A percentile compares a stretch with the other conserved stretches of the same genome.
Evolutionary conservation across 92 coral and sea anemone genomes (phyloP).

Genomic region (Heliopora coerulea): DNA sequence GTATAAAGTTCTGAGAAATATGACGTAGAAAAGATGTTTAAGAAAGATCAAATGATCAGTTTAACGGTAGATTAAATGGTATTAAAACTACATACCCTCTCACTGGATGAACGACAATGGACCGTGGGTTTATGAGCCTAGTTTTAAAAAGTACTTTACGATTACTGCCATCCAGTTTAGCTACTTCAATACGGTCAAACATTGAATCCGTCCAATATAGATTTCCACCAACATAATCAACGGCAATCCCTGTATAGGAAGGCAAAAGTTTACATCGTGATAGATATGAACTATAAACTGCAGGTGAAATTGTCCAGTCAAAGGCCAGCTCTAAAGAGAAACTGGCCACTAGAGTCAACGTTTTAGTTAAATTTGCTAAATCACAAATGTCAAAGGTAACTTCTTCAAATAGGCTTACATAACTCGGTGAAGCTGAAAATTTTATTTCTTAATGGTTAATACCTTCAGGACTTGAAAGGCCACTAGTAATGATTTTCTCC

Average conservation of each 20-base stretch:
- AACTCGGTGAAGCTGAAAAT: background rate
- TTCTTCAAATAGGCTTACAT: background rate
- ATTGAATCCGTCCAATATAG: slow-evolving; percentile 97
- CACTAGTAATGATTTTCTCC: slow-evolving; percentile 61
- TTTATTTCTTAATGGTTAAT: background rate
- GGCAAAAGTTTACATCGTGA: background rate
- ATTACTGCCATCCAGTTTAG: slow-evolving; percentile 71
- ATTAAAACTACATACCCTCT: slow-evolving; percentile 86
- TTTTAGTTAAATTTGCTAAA: too few relatives aligned
- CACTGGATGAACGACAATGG: slow-evolving; percentile 87
- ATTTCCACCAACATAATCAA: slow-evolving; percentile 96
- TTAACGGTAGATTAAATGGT: too few relatives aligned
- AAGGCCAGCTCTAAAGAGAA: too few relatives aligned
- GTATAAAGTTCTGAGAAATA: slow-evolving; percentile 74
- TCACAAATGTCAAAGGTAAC: too few relatives aligned
- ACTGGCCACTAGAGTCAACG: too few relatives aligned
- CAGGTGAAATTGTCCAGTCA: too few relatives aligned
- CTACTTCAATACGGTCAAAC: slow-evolving; percentile 84
- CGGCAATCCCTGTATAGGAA: slow-evolving; percentile 74
- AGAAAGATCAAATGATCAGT: too few relatives aligned
- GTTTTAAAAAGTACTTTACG: slow-evolving; percentile 74
- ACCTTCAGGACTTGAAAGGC: slow-evolving; percentile 93
- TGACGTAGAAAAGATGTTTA: background rate
- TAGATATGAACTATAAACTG: background rate
- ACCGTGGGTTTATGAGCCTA: slow-evolving; percentile 81